These are phyloP conservation scores for Gymnarchus niloticus DNA, from an alignment of 2,113 vertebrate species.

Conservation along the genomic window DNA sequence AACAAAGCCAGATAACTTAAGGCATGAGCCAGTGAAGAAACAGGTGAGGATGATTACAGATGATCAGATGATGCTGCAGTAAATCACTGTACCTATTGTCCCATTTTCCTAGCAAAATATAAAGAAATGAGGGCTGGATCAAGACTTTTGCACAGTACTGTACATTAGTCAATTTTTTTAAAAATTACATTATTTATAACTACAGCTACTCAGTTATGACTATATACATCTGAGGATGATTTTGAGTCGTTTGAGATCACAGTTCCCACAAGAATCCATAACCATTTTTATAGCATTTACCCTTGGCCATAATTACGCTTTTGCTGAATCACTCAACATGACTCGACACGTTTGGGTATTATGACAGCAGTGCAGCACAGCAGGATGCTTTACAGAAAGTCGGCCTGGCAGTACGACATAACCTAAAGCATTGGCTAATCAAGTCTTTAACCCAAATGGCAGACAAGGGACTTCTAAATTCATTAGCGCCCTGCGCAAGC, in stretches of 20 bases:
- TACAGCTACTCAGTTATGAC: conserved; percentile 1
- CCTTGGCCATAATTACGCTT: background rate
- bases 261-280: background rate
- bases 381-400: background rate
- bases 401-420: background rate
- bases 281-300: background rate
- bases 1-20: too few relatives aligned
- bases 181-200: background rate
- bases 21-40: too few relatives aligned
- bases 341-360: background rate
- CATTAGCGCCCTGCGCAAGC: background rate
- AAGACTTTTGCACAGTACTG: too few relatives aligned
- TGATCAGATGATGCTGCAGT: too few relatives aligned
- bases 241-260: background rate
- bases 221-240: background rate
- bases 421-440: background rate
- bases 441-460: background rate
- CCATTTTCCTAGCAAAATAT: too few relatives aligned
- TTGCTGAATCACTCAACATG: background rate
- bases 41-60: too few relatives aligned
- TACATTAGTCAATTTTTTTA: too few relatives aligned
- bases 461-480: background rate
- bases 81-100: too few relatives aligned
- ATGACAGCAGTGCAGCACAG: background rate
- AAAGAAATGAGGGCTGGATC: too few relatives aligned